phyloP scores from a whole-genome alignment of 1,140 invertebrate genomes.

The Magallana gigas region DNA sequence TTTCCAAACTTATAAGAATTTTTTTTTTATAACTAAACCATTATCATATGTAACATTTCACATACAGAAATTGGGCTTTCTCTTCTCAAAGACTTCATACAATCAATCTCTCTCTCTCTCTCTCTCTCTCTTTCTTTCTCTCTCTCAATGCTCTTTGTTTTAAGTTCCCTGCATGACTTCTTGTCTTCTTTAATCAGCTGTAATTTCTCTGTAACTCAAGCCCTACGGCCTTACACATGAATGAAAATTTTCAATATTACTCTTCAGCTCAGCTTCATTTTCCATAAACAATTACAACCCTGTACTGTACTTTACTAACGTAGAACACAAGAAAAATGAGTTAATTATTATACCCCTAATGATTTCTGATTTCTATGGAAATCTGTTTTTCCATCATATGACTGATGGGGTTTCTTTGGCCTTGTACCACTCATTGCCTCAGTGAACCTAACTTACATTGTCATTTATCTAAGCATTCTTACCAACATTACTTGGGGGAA shows the following conservation, averaged over 20 bases:
- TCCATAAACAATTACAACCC: neutral
- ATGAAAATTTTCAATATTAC: constrained; percentile 27
- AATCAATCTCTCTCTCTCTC: neutral
- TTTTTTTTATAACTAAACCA: too few species aligned
- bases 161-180: neutral
- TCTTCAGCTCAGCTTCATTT: neutral
- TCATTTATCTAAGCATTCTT: neutral
- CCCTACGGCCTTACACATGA: neutral
- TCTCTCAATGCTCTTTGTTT: neutral
- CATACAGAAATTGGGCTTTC: too few species aligned
- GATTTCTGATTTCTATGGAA: neutral
- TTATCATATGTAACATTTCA: too few species aligned
- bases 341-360: neutral
- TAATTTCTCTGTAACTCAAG: neutral
- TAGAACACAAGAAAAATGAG: neutral
- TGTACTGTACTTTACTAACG: neutral
- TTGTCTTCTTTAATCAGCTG: constrained; percentile 1
- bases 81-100: neutral
- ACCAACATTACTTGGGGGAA: neutral
- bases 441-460: neutral
- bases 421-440: neutral
- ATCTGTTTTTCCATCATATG: neutral
- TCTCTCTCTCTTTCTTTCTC: neutral
- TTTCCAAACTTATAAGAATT: too few species aligned
- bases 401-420: neutral